These are phyloP conservation scores for Norana najaformis DNA, from an alignment of 2,888 invertebrate species.

Conservation along the genomic window DNA sequence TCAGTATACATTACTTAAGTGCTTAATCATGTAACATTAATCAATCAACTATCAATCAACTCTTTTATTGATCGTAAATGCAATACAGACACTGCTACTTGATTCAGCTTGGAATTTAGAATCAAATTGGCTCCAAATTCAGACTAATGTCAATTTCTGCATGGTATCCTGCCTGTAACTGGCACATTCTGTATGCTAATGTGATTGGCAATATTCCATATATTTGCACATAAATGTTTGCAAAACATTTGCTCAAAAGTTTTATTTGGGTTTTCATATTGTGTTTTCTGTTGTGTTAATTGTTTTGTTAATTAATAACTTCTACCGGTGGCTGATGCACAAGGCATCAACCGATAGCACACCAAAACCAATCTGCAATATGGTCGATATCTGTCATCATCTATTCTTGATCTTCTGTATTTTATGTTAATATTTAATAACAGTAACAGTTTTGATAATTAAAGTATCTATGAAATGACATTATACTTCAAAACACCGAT, in stretches of 20 bases:
- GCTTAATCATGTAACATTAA: too few species aligned
- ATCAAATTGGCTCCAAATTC: background rate
- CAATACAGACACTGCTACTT: background rate
- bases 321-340: too few species aligned
- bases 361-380: too few species aligned
- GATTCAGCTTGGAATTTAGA: background rate
- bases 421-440: background rate
- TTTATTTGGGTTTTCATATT: background rate
- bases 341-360: too few species aligned
- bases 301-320: too few species aligned
- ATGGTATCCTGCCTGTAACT: background rate
- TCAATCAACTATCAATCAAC: too few species aligned
- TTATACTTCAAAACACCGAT: too few species aligned
- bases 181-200: background rate
- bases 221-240: background rate
- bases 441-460: background rate
- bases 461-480: too few species aligned
- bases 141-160: background rate
- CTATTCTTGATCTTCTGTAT: background rate
- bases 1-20: background rate
- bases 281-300: too few species aligned
- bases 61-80: too few species aligned
- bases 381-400: too few species aligned
- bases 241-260: background rate
- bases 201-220: background rate